A percentile compares a stretch with the other conserved stretches of the same genome.
These are phyloP conservation scores for Cyrtodaria siliqua DNA, from an alignment of 2,888 invertebrate species.

Conservation along the genomic window DNA sequence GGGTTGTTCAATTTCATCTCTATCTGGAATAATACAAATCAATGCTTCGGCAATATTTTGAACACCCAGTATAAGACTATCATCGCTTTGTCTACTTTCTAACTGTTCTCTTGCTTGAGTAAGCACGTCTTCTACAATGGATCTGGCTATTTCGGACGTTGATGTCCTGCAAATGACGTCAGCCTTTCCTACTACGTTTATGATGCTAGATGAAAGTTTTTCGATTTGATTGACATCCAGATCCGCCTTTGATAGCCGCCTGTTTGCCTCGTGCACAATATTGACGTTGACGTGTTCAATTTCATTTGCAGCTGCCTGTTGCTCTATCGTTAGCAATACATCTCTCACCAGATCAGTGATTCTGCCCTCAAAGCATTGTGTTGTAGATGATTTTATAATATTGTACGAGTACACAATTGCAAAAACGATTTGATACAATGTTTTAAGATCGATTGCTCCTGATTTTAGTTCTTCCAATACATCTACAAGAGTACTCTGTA, in stretches of 20 bases:
- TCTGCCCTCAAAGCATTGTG: slow-evolving; percentile 23
- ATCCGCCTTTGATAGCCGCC: slow-evolving; percentile 22
- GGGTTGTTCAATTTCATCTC: slow-evolving; percentile 3
- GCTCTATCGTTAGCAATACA: slow-evolving; percentile 37
- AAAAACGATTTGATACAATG: slow-evolving; percentile 58
- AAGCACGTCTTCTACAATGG: slow-evolving; percentile 38
- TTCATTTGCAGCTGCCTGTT: slow-evolving; percentile 16
- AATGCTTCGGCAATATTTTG: slow-evolving; percentile 53
- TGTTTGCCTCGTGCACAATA: slow-evolving; percentile 43
- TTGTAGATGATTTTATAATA: slow-evolving; percentile 40
- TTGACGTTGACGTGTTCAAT: slow-evolving; percentile 21
- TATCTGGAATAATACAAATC: slow-evolving; percentile 5
- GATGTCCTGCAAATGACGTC: slow-evolving; percentile 14
- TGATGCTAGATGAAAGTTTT: slow-evolving; percentile 36
- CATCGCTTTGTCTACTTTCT: slow-evolving; percentile 20
- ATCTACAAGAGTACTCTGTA: slow-evolving; percentile 34
- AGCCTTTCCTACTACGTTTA: slow-evolving; percentile 8
- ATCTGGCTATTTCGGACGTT: slow-evolving; percentile 31
- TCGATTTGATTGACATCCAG: slow-evolving; percentile 45
- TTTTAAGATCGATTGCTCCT: slow-evolving; percentile 42
- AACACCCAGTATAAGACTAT: slow-evolving; percentile 22
- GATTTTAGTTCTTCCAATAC: slow-evolving; percentile 36
- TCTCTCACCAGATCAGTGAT: slow-evolving; percentile 40
- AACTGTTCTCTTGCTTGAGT: slow-evolving; percentile 32
- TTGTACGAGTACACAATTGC: slow-evolving; percentile 59